Base-by-base conservation (phyloP, 2,113 vertebrate genomes). In the Gymnarchus niloticus region DNA sequence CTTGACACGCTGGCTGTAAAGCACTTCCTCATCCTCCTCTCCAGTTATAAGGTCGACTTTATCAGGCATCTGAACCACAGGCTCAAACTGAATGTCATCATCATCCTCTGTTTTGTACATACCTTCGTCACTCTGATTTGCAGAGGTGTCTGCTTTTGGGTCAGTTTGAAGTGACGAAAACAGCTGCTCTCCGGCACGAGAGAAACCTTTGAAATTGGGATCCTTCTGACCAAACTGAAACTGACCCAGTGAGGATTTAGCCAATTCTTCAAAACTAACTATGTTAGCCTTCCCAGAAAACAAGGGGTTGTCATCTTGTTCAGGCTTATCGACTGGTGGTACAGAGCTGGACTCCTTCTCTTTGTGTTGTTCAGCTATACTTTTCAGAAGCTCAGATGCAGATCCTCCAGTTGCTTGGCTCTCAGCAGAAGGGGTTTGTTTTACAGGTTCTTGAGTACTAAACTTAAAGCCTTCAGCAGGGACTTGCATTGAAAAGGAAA, bases 71-170 rank as follows among this genome's bases (percentile, higher is more conserved):
- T 97, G 96, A 86, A 99, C 97, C 33, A 99, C 96, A 28, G 98
- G 97, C 73, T 99, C 98, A 93, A 99, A 99, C 92, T 98, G 97
- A 87, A 99, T 99, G 52, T 99, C 96, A 85, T 99, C 97, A 2
- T 91, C 96, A 46, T 99, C 98, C 83, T 99, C 97, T 0, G 98
- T 99, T 90, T 96, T 98, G 87, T 99, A 99, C 88, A 97, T 94
- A 9, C 95, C 97, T 4, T 99, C 97, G 17, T 97, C 96, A 56
- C 95, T 96, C 37, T 91, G 87, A 51, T 96, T 96, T 88, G 89
- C 87, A 86, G 94, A 91, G 1, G 89, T 85, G 21, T 92, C 94
- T 21, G 88, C 76, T 86, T 93, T 95, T 57, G 91, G 90, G 56
- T 91, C 93, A 0, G 44, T 10, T 88, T 92, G 93, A 81, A 90